A percentile compares a stretch with the other conserved stretches of the same genome.
Evolutionary conservation across 2,113 vertebrate genomes (phyloP).

Genomic region (Polyodon spathula): DNA sequence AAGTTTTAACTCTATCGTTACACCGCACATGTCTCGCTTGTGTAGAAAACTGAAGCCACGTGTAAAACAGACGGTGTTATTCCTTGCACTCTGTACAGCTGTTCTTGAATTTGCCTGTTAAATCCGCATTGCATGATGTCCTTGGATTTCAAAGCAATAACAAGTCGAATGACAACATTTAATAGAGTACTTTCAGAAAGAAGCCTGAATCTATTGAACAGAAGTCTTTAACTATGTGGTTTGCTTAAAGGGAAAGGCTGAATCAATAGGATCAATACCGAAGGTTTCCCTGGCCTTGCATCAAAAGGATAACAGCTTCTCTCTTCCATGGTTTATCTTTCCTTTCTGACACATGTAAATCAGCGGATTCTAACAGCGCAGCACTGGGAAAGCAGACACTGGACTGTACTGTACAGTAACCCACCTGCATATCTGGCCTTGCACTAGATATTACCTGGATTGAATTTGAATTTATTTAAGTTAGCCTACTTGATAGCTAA

Average conservation of each 20-base stretch:
- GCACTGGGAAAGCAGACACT: constrained; percentile 33
- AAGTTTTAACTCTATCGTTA: background rate
- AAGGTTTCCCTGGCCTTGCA: constrained; percentile 65
- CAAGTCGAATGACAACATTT: constrained; percentile 64
- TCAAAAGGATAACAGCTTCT: constrained; percentile 53
- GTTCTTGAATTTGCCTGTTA: too few relatives aligned
- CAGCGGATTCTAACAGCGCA: constrained; percentile 51
- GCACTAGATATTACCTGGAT: background rate
- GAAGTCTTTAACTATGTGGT: constrained; percentile 59
- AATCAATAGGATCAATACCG: constrained; percentile 73
- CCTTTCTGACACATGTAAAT: constrained; percentile 60
- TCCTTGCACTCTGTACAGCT: too few relatives aligned
- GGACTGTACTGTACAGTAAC: background rate
- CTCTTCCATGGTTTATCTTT: constrained; percentile 49
- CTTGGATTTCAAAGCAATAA: constrained; percentile 42
- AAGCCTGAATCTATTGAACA: too few relatives aligned
- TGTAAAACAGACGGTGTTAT: too few relatives aligned
- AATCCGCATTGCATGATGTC: constrained; percentile 23
- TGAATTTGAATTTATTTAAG: too few relatives aligned
- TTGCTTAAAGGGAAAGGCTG: constrained; percentile 65
- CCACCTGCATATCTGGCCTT: constrained; percentile 10
- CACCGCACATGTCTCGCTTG: background rate
- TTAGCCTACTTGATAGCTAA: too few relatives aligned
- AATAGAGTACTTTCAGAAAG: constrained; percentile 55
- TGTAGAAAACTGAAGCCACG: constrained; percentile 4